These are phyloP conservation scores for Pecten maximus DNA, from an alignment of 2,888 invertebrate genomes.

Conservation along the genomic window DNA sequence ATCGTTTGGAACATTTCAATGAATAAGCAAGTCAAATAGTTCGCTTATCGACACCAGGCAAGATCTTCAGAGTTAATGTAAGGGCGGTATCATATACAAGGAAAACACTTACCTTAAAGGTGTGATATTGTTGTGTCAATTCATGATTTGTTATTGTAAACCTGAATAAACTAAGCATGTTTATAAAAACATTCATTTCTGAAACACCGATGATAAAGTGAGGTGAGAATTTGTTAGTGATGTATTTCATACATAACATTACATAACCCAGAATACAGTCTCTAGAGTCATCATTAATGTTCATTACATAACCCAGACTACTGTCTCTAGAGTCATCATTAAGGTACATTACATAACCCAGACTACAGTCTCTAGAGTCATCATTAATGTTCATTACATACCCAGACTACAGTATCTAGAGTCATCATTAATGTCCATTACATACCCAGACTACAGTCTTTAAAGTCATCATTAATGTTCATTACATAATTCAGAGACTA, in stretches of 20 bases:
- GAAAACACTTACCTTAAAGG: neutral
- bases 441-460: no score
- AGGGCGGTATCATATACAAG: neutral
- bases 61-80: neutral
- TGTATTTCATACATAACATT: neutral
- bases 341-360: no score
- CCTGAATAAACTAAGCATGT: neutral
- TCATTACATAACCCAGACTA: no score
- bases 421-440: no score
- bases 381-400: no score
- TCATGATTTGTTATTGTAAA: constrained; percentile 4
- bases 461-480: no score
- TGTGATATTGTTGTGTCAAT: constrained; percentile 7
- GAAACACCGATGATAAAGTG: neutral
- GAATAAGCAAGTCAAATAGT: neutral
- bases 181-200: neutral
- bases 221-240: neutral
- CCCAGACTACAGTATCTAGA: no score
- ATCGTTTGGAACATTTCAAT: constrained; percentile 3
- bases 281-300: no score
- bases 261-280: no score
- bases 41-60: neutral
- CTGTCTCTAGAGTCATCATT: no score
- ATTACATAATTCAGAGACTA: no score
- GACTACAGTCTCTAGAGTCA: no score